Conservation (phyloP, 2,888 invertebrate genomes). For the Anaspis maculata region DNA sequence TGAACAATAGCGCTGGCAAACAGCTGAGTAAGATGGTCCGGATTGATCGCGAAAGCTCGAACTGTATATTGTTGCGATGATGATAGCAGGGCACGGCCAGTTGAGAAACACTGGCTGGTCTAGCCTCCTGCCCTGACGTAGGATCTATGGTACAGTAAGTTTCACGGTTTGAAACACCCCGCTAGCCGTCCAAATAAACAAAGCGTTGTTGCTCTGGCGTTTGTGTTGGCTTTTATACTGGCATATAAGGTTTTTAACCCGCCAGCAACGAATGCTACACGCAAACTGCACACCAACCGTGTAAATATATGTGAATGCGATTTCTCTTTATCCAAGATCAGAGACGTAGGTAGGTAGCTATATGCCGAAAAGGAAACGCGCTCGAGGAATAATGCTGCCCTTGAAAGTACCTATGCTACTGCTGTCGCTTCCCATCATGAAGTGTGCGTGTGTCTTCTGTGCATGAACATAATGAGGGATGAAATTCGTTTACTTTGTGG, state of each 20-base stretch:
- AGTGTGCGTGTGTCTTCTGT: too few species aligned
- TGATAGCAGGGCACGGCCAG: too few species aligned
- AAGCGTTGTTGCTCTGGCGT: conserved; percentile 11
- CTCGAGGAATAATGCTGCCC: conserved; percentile 5
- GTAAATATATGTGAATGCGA: conserved; percentile 3
- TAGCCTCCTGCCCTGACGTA: too few species aligned
- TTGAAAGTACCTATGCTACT: conserved; percentile 3
- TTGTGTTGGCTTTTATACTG: not conserved
- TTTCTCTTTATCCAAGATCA: conserved; percentile 5
- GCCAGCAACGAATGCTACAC: conserved; percentile 6
- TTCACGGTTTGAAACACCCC: conserved; percentile 22
- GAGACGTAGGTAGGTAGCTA: too few species aligned
- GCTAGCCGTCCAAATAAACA: conserved; percentile 16
- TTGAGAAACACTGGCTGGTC: too few species aligned
- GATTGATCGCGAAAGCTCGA: too few species aligned
- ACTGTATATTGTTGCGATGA: too few species aligned
- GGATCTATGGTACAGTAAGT: conserved; percentile 24
- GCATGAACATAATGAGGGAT: conserved; percentile 4
- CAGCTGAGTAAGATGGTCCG: too few species aligned
- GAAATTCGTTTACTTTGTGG: conserved; percentile 4
- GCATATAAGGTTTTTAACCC: conserved; percentile 12
- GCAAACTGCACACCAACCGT: conserved; percentile 6
- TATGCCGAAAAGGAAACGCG: conserved; percentile 1
- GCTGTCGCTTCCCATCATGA: too few species aligned
- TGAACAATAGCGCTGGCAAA: too few species aligned